Conservation (phyloP, 2,797 vertebrate genomes). For the Sebastes baramenuke region DNA sequence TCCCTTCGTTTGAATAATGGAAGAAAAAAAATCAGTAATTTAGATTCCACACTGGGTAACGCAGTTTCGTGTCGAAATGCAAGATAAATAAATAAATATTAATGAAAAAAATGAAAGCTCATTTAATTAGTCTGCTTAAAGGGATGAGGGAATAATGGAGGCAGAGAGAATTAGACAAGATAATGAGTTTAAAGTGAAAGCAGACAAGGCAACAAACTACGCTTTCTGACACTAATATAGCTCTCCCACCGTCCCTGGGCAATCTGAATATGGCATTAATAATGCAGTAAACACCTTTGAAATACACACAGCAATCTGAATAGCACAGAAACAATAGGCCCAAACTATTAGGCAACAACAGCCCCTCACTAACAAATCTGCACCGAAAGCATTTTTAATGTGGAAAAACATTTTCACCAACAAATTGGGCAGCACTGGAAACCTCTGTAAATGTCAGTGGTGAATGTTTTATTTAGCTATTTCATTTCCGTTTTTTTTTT, state of each 20-base stretch:
- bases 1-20: slow-evolving; percentile 45
- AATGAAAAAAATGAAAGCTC: slow-evolving; percentile 69
- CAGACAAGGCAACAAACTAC: slow-evolving; percentile 70
- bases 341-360: slow-evolving; percentile 47
- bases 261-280: slow-evolving; percentile 71
- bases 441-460: slow-evolving; percentile 16
- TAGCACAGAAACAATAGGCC: slow-evolving; percentile 59
- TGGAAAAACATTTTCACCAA: slow-evolving; percentile 21
- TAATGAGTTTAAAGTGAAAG: slow-evolving; percentile 79
- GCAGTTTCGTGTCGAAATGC: slow-evolving; percentile 49
- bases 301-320: slow-evolving; percentile 68
- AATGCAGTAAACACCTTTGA: slow-evolving; percentile 77
- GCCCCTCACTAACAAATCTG: slow-evolving; percentile 26
- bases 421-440: slow-evolving; percentile 28
- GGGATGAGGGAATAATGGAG: slow-evolving; percentile 79
- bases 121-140: slow-evolving; percentile 85
- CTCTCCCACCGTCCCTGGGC: slow-evolving; percentile 60
- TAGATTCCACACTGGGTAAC: slow-evolving; percentile 44
- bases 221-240: slow-evolving; percentile 71
- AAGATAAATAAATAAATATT: slow-evolving; percentile 67
- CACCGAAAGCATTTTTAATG: slow-evolving; percentile 33
- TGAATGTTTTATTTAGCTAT: slow-evolving; percentile 40
- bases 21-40: slow-evolving; percentile 29
- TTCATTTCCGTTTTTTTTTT: slow-evolving; percentile 5
- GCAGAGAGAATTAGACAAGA: slow-evolving; percentile 80